These are phyloP conservation scores for Drosophila kurseongensis DNA, from an alignment of 1,140 invertebrate species.

Conservation along the genomic window DNA sequence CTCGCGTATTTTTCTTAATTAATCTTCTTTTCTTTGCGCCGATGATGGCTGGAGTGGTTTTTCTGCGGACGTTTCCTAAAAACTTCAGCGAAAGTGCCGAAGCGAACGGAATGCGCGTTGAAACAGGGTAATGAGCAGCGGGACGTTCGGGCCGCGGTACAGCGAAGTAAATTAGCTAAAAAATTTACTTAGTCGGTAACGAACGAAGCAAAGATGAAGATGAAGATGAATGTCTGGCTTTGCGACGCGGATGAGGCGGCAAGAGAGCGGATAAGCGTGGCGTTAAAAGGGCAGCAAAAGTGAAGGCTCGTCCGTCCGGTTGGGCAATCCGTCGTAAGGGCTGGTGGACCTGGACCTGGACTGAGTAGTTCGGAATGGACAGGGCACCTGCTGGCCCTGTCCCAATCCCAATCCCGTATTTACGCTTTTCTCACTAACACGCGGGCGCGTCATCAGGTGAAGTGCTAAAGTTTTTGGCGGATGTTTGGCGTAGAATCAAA, in stretches of 20 bases:
- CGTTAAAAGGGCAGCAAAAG: conserved; percentile 37
- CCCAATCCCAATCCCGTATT: neutral
- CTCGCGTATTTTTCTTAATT: conserved; percentile 76
- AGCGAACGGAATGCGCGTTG: conserved; percentile 28
- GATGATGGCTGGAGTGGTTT: conserved; percentile 33
- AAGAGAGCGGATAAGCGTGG: conserved; percentile 12
- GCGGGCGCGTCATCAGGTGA: conserved; percentile 55
- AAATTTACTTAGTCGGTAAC: conserved; percentile 45
- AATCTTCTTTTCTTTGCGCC: conserved; percentile 68
- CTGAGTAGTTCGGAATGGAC: neutral
- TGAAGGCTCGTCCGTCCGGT: conserved; percentile 10
- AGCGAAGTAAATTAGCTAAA: conserved; percentile 63
- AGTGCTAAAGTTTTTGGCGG: conserved; percentile 45
- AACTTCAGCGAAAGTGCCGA: conserved; percentile 55
- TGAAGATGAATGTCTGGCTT: conserved; percentile 52
- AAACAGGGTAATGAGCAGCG: conserved; percentile 17
- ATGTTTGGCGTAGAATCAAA: conserved; percentile 4
- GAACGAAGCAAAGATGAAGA: conserved; percentile 38
- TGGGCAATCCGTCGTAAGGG: neutral
- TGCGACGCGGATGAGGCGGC: conserved; percentile 8
- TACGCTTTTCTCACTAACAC: neutral
- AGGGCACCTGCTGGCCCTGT: neutral
- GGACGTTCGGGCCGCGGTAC: neutral
- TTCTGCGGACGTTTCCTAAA: conserved; percentile 35
- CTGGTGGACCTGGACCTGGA: neutral